Conservation (phyloP, 2,888 invertebrate species). For the Branchellion lobata region DNA sequence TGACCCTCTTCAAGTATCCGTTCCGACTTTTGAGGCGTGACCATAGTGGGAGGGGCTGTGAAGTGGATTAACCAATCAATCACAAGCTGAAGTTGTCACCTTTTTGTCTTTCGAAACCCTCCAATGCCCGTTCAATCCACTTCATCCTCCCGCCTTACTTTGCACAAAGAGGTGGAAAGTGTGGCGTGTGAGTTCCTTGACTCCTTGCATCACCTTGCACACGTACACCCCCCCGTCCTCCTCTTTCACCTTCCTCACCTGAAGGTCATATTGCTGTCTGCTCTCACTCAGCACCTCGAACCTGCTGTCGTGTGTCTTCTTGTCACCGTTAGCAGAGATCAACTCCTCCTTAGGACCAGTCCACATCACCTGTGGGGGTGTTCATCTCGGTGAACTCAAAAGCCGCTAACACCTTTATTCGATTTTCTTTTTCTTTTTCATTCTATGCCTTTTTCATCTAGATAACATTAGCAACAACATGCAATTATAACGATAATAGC, state of each 20-base stretch:
- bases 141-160: background rate
- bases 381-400: no score
- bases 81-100: no score
- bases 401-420: no score
- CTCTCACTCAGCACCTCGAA: background rate
- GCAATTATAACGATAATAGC: no score
- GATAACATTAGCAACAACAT: no score
- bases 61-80: background rate
- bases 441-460: no score
- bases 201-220: background rate
- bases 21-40: background rate
- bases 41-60: background rate
- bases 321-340: background rate
- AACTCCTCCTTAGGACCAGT: background rate
- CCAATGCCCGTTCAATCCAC: no score
- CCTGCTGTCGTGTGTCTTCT: background rate
- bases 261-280: background rate
- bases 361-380: background rate
- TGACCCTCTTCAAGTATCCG: background rate
- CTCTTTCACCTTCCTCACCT: background rate
- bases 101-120: no score
- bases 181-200: background rate
- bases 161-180: background rate
- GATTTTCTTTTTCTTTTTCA: no score
- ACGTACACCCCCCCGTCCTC: slow-evolving; percentile 1